Base-by-base conservation (phyloP, 2,113 vertebrate genomes). In the Chloroceryle aenea region DNA sequence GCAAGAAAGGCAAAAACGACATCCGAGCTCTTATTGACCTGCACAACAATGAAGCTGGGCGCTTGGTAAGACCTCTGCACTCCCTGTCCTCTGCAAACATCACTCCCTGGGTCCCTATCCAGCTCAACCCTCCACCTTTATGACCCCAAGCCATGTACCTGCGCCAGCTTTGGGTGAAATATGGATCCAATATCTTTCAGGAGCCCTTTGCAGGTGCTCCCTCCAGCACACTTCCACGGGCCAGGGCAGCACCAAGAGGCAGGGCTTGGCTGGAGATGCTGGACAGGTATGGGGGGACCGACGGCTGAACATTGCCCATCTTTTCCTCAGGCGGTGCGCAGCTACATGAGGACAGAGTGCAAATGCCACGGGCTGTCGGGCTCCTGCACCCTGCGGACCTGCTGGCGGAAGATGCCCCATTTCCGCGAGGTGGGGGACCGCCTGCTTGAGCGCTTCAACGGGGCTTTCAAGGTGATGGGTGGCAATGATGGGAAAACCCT, bases 331-430 rank as follows among this genome's bases (percentile, higher is more conserved):
- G 99, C 99, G 1, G 99, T 99, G 96, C 98, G 98, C 97, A 99
- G 99, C 94, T 99, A 99, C 97, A 99, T 99, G 98, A 98, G 99
- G 95, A 99, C 99, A 22, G 99, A 99, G 85, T 99, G 99, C 93
- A 99, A 99, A 94, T 99, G 99, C 93, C 99, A 99, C 2, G 99
- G 99, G 6, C 98, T 99, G 74, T 99, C 99, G 0, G 99, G 99
- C 68, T 99, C 99, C 14, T 99, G 99, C 98, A 99, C 99, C 4
- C 96, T 99, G 93, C 97, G 99, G 40, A 99, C 99, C 77, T 99
- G 99, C 98, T 99, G 99, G 99, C 99, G 99, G 95, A 99, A 99
- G 98, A 99, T 99, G 98, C 99, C 99, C 19, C 99, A 98, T 87
- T 99, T 99, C 95, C 99, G 99, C 0, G 99, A 99, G 94, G 99